Evolutionary conservation across 1,140 invertebrate genomes (phyloP).

Genomic region (Diachasmimorpha longicaudata): DNA sequence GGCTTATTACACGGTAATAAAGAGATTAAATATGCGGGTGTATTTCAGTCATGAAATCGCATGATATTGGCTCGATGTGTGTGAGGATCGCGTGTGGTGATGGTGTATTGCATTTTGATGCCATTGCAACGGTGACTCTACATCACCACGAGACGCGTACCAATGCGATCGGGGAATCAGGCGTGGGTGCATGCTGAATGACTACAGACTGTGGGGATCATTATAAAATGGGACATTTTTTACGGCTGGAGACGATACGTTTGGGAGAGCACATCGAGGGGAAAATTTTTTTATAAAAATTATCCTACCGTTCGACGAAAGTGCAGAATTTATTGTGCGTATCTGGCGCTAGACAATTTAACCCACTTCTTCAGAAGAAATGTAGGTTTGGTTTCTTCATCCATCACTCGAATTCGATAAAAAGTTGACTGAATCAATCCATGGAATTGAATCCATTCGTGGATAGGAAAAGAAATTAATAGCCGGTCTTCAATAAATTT

Average conservation of each 20-base stretch:
- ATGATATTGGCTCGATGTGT: neutral
- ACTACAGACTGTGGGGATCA: too few species aligned
- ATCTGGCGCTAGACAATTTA: too few species aligned
- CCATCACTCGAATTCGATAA: neutral
- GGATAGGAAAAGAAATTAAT: neutral
- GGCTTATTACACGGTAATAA: slow-evolving; percentile 9
- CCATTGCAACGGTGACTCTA: neutral
- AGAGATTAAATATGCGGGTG: neutral
- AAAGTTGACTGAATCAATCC: neutral
- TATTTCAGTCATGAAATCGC: slow-evolving; percentile 2
- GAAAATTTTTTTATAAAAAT: too few species aligned
- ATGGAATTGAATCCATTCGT: neutral
- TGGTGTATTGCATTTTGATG: neutral
- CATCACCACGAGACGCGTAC: neutral
- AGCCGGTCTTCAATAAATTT: neutral
- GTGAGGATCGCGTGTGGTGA: neutral
- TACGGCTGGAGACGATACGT: too few species aligned
- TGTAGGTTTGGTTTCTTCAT: too few species aligned
- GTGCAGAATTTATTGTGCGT: too few species aligned
- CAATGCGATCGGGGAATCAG: too few species aligned
- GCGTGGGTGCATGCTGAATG: too few species aligned
- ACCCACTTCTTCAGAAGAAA: too few species aligned
- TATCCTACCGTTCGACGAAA: too few species aligned
- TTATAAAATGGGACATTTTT: too few species aligned
- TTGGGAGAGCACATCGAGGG: too few species aligned